phyloP scores from a whole-genome alignment of 2,797 vertebrate species.

The Neosilurus hyrtlii region DNA sequence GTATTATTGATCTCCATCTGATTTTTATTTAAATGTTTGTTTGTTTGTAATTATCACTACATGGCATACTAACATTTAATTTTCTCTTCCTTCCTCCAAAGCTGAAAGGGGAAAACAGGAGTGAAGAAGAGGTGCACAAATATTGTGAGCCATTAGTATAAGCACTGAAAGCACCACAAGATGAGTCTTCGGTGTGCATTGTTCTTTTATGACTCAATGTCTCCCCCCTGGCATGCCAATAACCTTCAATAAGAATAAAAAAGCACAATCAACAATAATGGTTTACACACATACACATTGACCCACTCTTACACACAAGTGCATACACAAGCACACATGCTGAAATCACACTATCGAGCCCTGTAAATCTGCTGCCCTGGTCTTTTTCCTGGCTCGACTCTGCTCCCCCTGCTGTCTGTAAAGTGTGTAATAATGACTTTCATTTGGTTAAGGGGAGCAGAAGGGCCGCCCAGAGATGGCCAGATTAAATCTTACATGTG shows the following conservation, averaged over 20 bases:
- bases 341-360: slow-evolving; percentile 48
- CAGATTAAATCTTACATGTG: slow-evolving; percentile 75
- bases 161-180: slow-evolving; percentile 57
- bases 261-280: slow-evolving; percentile 56
- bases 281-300: slow-evolving; percentile 40
- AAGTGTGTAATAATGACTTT: slow-evolving; percentile 72
- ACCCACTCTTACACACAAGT: slow-evolving; percentile 35
- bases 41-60: background rate
- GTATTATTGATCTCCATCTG: background rate
- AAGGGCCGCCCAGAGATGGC: slow-evolving; percentile 70
- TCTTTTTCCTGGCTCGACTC: slow-evolving; percentile 37
- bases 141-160: slow-evolving; percentile 53
- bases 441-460: slow-evolving; percentile 73
- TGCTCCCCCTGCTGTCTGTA: slow-evolving; percentile 47
- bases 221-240: slow-evolving; percentile 57
- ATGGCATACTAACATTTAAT: background rate
- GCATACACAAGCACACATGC: slow-evolving; percentile 32
- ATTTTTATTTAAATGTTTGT: background rate
- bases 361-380: slow-evolving; percentile 47
- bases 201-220: slow-evolving; percentile 63
- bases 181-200: slow-evolving; percentile 57
- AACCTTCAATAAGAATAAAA: slow-evolving; percentile 63
- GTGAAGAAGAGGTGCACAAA: background rate
- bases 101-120: background rate
- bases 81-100: slow-evolving; percentile 1